Evolutionary conservation across 2,113 vertebrate species (phyloP).

Genomic region (Galeopterus variegatus): DNA sequence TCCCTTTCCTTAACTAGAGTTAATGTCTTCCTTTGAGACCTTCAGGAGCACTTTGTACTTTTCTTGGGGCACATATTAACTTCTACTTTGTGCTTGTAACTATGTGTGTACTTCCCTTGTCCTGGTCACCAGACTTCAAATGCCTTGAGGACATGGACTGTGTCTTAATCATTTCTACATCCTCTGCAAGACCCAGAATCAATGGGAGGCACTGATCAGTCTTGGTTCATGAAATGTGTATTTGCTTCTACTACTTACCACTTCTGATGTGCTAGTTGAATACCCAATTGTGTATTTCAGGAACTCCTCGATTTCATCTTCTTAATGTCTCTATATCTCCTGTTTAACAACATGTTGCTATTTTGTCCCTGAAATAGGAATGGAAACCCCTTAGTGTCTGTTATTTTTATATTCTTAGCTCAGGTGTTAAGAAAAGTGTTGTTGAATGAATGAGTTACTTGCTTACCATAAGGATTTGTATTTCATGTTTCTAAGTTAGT

Average conservation of each 20-base stretch:
- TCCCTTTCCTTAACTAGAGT: background rate
- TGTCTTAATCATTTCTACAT: background rate
- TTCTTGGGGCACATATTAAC: background rate
- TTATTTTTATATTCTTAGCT: constrained; percentile 33
- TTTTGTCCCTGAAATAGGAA: constrained; percentile 39
- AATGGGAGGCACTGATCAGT: background rate
- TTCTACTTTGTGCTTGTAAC: constrained; percentile 11
- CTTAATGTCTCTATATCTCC: background rate
- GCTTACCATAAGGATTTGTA: background rate
- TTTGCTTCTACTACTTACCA: background rate
- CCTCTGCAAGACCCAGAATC: background rate
- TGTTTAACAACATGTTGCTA: constrained; percentile 44
- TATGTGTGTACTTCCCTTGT: background rate
- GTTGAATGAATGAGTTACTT: constrained; percentile 11
- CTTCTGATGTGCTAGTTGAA: background rate
- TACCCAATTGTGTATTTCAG: constrained; percentile 22
- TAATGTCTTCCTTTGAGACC: constrained; percentile 31
- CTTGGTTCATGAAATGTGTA: background rate
- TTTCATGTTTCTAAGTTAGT: constrained; percentile 14
- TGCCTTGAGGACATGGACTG: background rate
- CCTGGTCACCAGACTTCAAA: background rate
- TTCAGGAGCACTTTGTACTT: constrained; percentile 14
- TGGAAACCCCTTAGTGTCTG: constrained; percentile 30
- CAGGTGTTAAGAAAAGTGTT: constrained; percentile 52
- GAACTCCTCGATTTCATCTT: background rate